Base-by-base conservation (phyloP, 2,113 vertebrate genomes). In the Baryphthengus martii region DNA sequence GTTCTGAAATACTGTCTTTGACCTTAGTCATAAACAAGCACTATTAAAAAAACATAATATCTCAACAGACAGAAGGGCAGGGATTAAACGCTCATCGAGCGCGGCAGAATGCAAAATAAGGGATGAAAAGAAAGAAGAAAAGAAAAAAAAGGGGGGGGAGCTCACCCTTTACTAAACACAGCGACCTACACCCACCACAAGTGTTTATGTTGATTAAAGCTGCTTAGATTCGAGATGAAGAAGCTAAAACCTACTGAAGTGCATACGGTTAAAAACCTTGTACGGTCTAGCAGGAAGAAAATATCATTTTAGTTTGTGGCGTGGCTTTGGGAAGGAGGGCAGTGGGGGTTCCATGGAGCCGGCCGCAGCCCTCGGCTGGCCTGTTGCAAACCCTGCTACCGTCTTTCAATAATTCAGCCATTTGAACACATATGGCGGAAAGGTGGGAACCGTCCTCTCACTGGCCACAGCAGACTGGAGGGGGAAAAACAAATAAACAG, bases 1-100 rank as follows among this genome's bases (percentile, higher is more conserved):
- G 97, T 98, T 98, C 98, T 97, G 97, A 98, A 98, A 98, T 97
- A 97, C 97, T 97, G 97, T 97, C 97, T 98, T 97, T 98, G 98
- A 98, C 98, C 98, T 97, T 97, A 98, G 96, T 96, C 97, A 97
- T 98, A 98, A 98, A 98, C 97, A 98, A 98, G 98, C 97, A 98
- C 97, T 96, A 98, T 98, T 98, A 97, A 98, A 98, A 98, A 98
- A 98, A 96, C 97, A 97, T 98, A 98, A 89, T 97, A 98, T 96
- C 96, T 97, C 97, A 97, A 95, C 97, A 98, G 98, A 98, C 97
- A 97, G 97, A 95, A 98, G 97, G 97, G 97, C 98, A 98, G 96
- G 96, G 97, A 98, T 98, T 98, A 98, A 98, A 97, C 15, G 66
- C 88, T 97, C 97, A 95, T 95, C 47, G 39, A 92, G 75, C 44